phyloP scores from a whole-genome alignment of 2,888 invertebrate genomes.

The Liodrosophila aerea region DNA sequence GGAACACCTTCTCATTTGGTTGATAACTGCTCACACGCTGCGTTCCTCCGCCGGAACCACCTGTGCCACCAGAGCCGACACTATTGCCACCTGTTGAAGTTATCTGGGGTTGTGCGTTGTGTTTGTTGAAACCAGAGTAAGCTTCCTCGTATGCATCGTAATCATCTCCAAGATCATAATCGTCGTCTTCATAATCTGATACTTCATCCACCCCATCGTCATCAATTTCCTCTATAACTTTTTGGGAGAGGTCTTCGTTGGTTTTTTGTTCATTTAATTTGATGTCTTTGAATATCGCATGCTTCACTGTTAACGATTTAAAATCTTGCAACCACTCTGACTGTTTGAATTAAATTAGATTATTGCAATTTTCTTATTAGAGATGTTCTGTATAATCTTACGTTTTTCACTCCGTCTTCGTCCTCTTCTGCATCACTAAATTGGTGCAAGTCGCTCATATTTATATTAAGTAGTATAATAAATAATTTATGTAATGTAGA shows the following conservation, averaged over 20 bases:
- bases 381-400: conserved; percentile 15
- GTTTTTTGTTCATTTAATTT: conserved; percentile 39
- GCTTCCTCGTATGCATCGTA: conserved; percentile 79
- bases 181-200: conserved; percentile 61
- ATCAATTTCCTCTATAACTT: conserved; percentile 26
- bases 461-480: background rate
- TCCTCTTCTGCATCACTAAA: conserved; percentile 82
- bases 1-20: conserved; percentile 90
- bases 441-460: conserved; percentile 71
- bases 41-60: conserved; percentile 65
- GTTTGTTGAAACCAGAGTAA: conserved; percentile 79
- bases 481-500: background rate
- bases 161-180: conserved; percentile 55
- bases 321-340: conserved; percentile 64
- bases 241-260: conserved; percentile 46
- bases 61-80: conserved; percentile 9
- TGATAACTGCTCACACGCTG: conserved; percentile 88
- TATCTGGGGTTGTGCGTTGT: conserved; percentile 64
- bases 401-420: conserved; percentile 49
- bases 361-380: background rate
- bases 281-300: conserved; percentile 69
- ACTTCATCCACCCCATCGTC: conserved; percentile 22
- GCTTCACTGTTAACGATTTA: conserved; percentile 73
- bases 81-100: conserved; percentile 27
- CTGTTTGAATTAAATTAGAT: conserved; percentile 32